Conservation (phyloP, 2,888 invertebrate genomes). For the Campopleginae sp. region DNA sequence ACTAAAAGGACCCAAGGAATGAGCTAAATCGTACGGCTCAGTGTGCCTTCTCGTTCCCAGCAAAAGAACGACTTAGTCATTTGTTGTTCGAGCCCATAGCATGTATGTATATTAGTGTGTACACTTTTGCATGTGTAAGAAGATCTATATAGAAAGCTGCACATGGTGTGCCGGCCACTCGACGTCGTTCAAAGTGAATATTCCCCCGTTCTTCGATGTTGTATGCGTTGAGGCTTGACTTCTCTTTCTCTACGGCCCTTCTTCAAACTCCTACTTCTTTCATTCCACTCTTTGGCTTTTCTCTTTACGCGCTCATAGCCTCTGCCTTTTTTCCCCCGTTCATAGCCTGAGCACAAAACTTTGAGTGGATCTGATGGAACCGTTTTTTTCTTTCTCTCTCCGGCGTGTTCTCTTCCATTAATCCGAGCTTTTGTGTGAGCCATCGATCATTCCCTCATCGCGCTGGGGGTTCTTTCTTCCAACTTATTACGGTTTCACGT, state of each 20-base stretch:
- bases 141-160: neutral
- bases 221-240: slow-evolving; percentile 61
- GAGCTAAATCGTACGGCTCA: neutral
- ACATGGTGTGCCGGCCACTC: slow-evolving; percentile 61
- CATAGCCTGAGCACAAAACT: slow-evolving; percentile 50
- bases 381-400: slow-evolving; percentile 46
- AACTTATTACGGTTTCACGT: slow-evolving; percentile 42
- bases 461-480: slow-evolving; percentile 45
- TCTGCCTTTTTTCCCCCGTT: slow-evolving; percentile 39
- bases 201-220: slow-evolving; percentile 58
- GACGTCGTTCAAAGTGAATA: slow-evolving; percentile 68
- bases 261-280: slow-evolving; percentile 15
- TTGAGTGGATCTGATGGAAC: slow-evolving; percentile 61
- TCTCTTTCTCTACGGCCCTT: slow-evolving; percentile 31
- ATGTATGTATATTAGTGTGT: neutral
- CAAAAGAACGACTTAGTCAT: neutral
- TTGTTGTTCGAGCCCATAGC: neutral
- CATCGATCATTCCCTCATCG: slow-evolving; percentile 76
- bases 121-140: neutral
- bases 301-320: slow-evolving; percentile 18
- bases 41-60: neutral
- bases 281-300: slow-evolving; percentile 43
- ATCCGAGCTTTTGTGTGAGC: slow-evolving; percentile 77
- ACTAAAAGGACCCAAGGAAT: neutral
- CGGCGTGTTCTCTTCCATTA: slow-evolving; percentile 73